phyloP scores from a whole-genome alignment of 1,140 invertebrate genomes.

The Paralvinella palmiformis region DNA sequence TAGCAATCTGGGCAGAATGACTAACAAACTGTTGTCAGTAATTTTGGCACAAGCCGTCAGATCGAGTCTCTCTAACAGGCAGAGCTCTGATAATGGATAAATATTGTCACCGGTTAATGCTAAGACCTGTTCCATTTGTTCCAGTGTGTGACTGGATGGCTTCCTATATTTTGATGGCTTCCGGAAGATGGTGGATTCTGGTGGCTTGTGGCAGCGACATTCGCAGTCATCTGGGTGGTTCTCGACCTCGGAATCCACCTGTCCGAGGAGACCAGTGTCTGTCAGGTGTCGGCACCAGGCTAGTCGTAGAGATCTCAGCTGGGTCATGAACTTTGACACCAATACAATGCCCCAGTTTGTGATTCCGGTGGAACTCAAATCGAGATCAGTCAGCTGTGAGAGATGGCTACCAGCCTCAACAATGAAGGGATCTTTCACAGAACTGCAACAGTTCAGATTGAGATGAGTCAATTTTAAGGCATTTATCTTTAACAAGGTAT shows the following conservation, averaged over 20 bases:
- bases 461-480: constrained; percentile 56
- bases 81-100: constrained; percentile 54
- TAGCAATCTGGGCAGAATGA: constrained; percentile 60
- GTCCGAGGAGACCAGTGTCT: constrained; percentile 59
- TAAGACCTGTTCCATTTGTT: background rate
- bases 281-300: constrained; percentile 59
- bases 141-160: background rate
- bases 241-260: constrained; percentile 8
- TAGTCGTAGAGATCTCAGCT: constrained; percentile 58
- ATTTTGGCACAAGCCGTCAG: constrained; percentile 9
- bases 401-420: constrained; percentile 41
- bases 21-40: constrained; percentile 36
- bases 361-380: constrained; percentile 62
- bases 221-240: constrained; percentile 21
- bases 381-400: constrained; percentile 56
- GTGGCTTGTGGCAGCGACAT: constrained; percentile 20
- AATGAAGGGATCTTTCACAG: constrained; percentile 59
- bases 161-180: background rate
- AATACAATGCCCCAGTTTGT: constrained; percentile 60
- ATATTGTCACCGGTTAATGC: constrained; percentile 41
- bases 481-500: constrained; percentile 42
- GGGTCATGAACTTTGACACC: constrained; percentile 56
- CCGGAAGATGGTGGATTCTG: background rate
- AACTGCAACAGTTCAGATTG: constrained; percentile 56
- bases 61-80: background rate